Evolutionary conservation across 2,797 vertebrate species (phyloP).

Genomic region (Sparus aurata): DNA sequence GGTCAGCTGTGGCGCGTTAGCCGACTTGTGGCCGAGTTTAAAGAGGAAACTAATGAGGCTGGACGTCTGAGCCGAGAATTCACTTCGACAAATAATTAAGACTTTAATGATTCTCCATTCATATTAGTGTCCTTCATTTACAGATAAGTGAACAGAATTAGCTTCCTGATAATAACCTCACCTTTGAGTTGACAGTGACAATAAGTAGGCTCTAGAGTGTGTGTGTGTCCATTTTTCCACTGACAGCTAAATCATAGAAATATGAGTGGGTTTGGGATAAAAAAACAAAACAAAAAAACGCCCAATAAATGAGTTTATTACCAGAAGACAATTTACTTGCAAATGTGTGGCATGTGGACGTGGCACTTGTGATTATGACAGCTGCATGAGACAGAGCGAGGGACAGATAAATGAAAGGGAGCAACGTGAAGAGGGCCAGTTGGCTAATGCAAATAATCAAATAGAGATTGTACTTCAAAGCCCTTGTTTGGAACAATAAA

Average conservation of each 20-base stretch:
- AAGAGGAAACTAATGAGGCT: constrained; percentile 57
- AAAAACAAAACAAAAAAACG: constrained; percentile 42
- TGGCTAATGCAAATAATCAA: constrained; percentile 73
- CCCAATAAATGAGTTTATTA: constrained; percentile 80
- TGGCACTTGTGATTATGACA: constrained; percentile 81
- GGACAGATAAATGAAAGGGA: constrained; percentile 57
- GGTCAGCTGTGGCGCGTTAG: constrained; percentile 24
- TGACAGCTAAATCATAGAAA: constrained; percentile 81
- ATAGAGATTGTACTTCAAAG: constrained; percentile 59
- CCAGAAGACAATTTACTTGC: constrained; percentile 85
- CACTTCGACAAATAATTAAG: constrained; percentile 75
- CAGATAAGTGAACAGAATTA: constrained; percentile 79
- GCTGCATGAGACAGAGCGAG: constrained; percentile 44
- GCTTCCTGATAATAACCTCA: constrained; percentile 75
- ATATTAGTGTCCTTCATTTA: constrained; percentile 71
- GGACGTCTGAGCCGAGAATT: constrained; percentile 62
- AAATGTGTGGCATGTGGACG: constrained; percentile 81
- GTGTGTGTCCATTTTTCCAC: constrained; percentile 63
- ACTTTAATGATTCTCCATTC: constrained; percentile 71
- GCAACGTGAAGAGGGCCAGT: constrained; percentile 53
- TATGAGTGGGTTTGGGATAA: constrained; percentile 74
- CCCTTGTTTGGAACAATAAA: constrained; percentile 59
- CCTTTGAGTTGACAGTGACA: constrained; percentile 77
- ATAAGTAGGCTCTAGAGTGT: constrained; percentile 57
- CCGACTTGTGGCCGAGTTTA: constrained; percentile 35